phyloP scores from a whole-genome alignment of 2,888 invertebrate species.

The Calephelis perditalis region DNA sequence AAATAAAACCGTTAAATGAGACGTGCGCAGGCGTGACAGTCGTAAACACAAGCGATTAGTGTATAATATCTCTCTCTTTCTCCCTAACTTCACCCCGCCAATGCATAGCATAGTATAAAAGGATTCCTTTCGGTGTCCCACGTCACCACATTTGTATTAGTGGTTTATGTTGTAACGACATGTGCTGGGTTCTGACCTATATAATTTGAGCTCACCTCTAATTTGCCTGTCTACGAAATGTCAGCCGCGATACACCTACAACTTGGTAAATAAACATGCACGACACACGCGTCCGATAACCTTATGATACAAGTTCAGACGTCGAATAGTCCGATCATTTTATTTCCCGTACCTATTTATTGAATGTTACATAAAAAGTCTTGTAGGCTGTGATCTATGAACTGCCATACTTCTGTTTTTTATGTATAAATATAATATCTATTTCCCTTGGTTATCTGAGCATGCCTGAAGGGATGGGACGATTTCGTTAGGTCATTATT shows the following conservation, averaged over 20 bases:
- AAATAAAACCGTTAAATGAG: no score
- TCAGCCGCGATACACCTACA: background rate
- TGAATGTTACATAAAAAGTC: background rate
- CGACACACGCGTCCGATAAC: background rate
- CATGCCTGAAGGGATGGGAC: no score
- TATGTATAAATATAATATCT: background rate
- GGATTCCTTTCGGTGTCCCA: no score
- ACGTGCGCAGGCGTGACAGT: no score
- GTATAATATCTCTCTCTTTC: no score
- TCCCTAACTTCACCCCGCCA: no score
- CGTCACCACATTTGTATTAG: no score
- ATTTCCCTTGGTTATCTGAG: no score
- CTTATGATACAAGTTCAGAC: background rate
- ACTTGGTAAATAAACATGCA: background rate
- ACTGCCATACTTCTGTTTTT: background rate
- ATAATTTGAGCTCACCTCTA: conserved; percentile 1
- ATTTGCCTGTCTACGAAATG: background rate
- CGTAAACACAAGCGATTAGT: no score
- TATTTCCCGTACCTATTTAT: background rate
- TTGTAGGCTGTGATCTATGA: background rate
- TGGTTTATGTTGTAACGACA: no score
- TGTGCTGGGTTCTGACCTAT: background rate
- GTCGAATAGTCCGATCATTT: background rate
- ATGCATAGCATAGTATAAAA: no score
- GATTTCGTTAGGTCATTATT: no score